These are phyloP conservation scores for Mimas tiliae DNA, from an alignment of 2,888 invertebrate species.

Conservation along the genomic window DNA sequence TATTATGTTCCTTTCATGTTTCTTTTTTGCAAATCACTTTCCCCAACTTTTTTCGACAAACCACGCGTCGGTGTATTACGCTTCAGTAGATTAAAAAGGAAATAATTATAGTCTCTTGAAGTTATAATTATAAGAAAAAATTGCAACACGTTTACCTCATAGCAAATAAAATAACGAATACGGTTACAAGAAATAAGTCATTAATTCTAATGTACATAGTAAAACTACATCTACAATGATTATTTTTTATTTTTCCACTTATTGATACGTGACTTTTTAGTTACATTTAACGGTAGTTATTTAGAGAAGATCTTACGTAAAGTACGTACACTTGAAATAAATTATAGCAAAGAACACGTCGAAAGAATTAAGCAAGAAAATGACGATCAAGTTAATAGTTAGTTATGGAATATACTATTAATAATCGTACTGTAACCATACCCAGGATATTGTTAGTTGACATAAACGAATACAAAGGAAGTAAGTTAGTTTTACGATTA, in stretches of 20 bases:
- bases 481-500: constrained; percentile 10
- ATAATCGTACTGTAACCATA: neutral
- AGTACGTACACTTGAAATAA: neutral
- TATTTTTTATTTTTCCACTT: neutral
- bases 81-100: constrained; percentile 52
- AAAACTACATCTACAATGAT: constrained; percentile 10
- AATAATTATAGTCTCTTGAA: constrained; percentile 46
- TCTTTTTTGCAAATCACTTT: constrained; percentile 67
- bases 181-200: neutral
- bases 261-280: neutral
- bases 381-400: neutral
- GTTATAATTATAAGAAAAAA: constrained; percentile 39
- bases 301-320: neutral
- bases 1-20: constrained; percentile 31
- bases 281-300: neutral
- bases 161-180: constrained; percentile 7
- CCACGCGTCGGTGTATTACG: constrained; percentile 41
- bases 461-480: neutral
- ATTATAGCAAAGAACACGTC: neutral
- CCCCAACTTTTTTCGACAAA: constrained; percentile 31
- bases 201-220: constrained; percentile 1
- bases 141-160: neutral
- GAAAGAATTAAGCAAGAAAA: neutral
- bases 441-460: neutral
- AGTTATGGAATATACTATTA: neutral